Evolutionary conservation across 2,888 invertebrate genomes (phyloP).

Genomic region (Tinea semifulvella): DNA sequence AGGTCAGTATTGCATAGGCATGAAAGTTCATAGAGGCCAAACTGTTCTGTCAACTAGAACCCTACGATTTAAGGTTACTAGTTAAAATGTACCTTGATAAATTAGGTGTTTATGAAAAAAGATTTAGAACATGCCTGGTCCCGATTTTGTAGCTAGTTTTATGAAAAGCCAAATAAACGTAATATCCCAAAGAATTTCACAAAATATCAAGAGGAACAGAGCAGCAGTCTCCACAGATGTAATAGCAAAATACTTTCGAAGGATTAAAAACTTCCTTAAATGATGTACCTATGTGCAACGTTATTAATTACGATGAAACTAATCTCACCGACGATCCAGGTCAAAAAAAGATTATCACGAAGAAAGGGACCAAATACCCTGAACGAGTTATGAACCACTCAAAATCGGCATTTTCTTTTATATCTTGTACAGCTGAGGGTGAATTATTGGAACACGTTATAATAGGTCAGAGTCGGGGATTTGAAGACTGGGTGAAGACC

Average conservation of each 20-base stretch:
- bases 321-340: constrained; percentile 14
- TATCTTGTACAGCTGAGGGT: constrained; percentile 36
- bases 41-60: constrained; percentile 18
- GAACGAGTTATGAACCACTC: constrained; percentile 30
- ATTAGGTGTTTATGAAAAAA: constrained; percentile 17
- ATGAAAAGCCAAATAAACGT: constrained; percentile 20
- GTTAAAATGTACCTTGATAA: constrained; percentile 23
- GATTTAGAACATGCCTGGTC: constrained; percentile 23
- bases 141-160: constrained; percentile 20
- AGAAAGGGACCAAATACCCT: constrained; percentile 31
- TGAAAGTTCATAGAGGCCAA: constrained; percentile 22
- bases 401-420: constrained; percentile 31
- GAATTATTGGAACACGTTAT: constrained; percentile 28
- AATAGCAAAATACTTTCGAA: constrained; percentile 18
- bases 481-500: constrained; percentile 30
- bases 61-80: constrained; percentile 19
- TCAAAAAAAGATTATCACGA: constrained; percentile 23
- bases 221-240: constrained; percentile 20
- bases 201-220: constrained; percentile 22
- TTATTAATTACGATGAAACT: constrained; percentile 16
- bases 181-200: constrained; percentile 19
- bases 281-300: background rate
- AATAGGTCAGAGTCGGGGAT: constrained; percentile 33
- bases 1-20: constrained; percentile 21
- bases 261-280: constrained; percentile 1